Evolutionary conservation across 2,888 invertebrate genomes (phyloP).

Genomic region (Horisme vitalbata): DNA sequence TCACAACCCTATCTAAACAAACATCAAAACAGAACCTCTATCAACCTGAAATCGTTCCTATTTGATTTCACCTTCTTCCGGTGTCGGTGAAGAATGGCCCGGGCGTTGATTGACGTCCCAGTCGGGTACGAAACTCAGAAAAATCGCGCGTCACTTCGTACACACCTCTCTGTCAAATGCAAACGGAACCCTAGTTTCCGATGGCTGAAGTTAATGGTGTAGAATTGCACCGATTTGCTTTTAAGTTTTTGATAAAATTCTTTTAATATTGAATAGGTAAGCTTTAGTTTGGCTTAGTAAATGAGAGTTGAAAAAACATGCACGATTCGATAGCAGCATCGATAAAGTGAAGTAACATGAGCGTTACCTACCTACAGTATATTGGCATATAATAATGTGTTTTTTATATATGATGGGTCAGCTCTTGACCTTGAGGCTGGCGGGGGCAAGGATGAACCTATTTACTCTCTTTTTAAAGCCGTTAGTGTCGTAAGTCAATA

Average conservation of each 20-base stretch:
- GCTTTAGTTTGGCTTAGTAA: not conserved
- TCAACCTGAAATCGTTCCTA: slow-evolving; percentile 38
- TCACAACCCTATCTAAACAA: slow-evolving; percentile 3
- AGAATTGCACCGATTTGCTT: slow-evolving; percentile 4
- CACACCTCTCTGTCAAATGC: slow-evolving; percentile 40
- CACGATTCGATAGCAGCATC: too few species aligned
- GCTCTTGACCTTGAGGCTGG: too few species aligned
- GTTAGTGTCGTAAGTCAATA: too few species aligned
- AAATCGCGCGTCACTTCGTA: slow-evolving; percentile 60
- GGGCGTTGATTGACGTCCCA: slow-evolving; percentile 63
- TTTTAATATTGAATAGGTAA: not conserved
- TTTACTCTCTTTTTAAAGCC: too few species aligned
- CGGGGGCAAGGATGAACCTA: too few species aligned
- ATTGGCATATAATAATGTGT: too few species aligned
- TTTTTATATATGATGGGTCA: too few species aligned
- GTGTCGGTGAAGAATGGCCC: slow-evolving; percentile 69
- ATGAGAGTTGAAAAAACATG: too few species aligned
- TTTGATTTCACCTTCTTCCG: slow-evolving; percentile 46
- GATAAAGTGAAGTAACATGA: too few species aligned
- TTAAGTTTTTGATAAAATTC: not conserved
- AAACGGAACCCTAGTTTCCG: slow-evolving; percentile 18
- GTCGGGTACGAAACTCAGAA: slow-evolving; percentile 43
- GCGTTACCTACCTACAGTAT: too few species aligned
- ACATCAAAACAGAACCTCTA: slow-evolving; percentile 14
- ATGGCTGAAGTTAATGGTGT: slow-evolving; percentile 11